Evolutionary conservation across 1,140 invertebrate species (phyloP), one percentile per base, ranked within the genome.

Genomic region (Camponotus vicinus): DNA sequence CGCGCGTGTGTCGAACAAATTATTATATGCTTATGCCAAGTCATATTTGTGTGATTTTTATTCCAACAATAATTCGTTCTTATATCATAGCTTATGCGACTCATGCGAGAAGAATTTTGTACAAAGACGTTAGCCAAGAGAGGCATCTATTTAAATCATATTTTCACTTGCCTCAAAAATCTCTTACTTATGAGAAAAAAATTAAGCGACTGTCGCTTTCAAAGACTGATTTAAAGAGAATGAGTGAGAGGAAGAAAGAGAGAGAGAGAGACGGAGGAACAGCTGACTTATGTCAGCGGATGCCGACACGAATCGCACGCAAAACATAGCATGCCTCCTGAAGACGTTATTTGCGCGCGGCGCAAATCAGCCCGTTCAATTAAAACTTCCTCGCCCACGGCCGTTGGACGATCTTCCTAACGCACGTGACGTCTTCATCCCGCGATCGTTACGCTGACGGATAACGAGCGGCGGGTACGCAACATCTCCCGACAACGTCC

Each of bases 321-420:
- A 79, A 79, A 67, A 79, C 61, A 52, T 27, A 52, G 76, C 42
- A 45, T 21, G 57, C 57, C 63, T 67, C 32, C 27, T 21, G 32
- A 34, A 52, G 76, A 79, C 32, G 61, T 79, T 79, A 79, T 79
- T 79, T 79, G 76, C 61, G 76, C 61, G 76, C 76, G 61, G 76
- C 42, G 76, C 76, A 67, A 79, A 79, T 79, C 76, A 79, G 61
- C 76, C 61, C 32, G 76, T 79, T 79, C 61, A 79, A 79, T 79
- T 79, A 79, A 79, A 79, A 79, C 42, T 45, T 79, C 61, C 32
- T 67, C 45, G 76, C 76, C 61, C 42, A 67, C 61, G 42, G 42
- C 76, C 61, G 61, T 45, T 63, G 37, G 61, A 45, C 61, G 61
- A 79, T 79, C 76, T 79, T 52, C 76, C 34, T 79, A 79, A 52